phyloP scores from a whole-genome alignment of 2,888 invertebrate genomes.

The Theretra japonica region DNA sequence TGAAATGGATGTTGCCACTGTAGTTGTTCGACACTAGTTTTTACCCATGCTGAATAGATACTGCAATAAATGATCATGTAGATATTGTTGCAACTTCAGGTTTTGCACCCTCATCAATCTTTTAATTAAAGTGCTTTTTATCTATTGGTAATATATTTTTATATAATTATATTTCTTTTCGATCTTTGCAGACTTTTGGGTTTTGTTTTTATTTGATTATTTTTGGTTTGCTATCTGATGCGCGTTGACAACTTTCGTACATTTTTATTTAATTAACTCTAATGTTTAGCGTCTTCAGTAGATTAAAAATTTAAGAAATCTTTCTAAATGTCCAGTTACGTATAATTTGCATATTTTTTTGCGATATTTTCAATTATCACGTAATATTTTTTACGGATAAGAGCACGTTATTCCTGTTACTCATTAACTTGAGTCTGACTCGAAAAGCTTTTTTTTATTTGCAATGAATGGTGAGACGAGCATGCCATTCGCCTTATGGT shows the following conservation, averaged over 20 bases:
- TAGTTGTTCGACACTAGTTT: conserved; percentile 3
- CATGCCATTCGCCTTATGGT: too few species aligned
- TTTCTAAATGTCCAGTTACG: too few species aligned
- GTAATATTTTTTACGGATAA: too few species aligned
- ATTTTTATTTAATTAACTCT: too few species aligned
- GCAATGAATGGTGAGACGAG: too few species aligned
- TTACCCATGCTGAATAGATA: not conserved
- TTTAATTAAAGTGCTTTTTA: not conserved
- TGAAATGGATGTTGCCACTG: not conserved
- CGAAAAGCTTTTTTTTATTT: too few species aligned
- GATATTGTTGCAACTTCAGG: conserved; percentile 10
- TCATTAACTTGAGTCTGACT: too few species aligned
- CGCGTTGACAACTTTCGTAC: not conserved
- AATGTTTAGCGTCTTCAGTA: too few species aligned
- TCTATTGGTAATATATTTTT: not conserved
- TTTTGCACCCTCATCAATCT: conserved; percentile 14
- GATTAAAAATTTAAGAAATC: too few species aligned
- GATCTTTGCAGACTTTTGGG: not conserved
- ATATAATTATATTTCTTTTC: not conserved
- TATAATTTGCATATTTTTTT: too few species aligned
- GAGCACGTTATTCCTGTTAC: too few species aligned
- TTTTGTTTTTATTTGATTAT: not conserved
- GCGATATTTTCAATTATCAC: too few species aligned
- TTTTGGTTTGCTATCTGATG: not conserved
- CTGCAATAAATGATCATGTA: conserved; percentile 8